Percentiles rank a stretch among this genome's conserved stretches.
Evolutionary conservation across 2,113 vertebrate species (phyloP).

Genomic region (Myiagra hebetior): DNA sequence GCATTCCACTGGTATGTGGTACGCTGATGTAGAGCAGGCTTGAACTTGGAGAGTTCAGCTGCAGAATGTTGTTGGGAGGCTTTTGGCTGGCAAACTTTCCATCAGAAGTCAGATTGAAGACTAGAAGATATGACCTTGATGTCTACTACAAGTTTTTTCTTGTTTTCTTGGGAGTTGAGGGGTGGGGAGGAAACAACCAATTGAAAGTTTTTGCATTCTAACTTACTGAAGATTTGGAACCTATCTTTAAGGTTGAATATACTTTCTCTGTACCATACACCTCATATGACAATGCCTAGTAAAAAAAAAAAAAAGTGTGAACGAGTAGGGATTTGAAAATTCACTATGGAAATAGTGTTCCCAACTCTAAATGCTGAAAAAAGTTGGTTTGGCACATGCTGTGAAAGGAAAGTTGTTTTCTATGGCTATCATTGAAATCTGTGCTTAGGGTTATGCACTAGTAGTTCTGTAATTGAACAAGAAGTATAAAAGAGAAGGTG

Average conservation of each 20-base stretch:
- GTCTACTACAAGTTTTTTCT: background rate
- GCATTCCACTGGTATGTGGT: background rate
- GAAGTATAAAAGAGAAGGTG: background rate
- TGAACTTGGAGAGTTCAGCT: conserved; percentile 12
- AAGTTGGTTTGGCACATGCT: background rate
- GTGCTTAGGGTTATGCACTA: background rate
- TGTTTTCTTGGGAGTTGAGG: background rate
- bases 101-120: background rate
- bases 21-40: background rate
- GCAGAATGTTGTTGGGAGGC: background rate
- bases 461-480: background rate
- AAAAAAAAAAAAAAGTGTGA: background rate
- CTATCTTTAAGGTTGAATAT: background rate
- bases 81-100: background rate
- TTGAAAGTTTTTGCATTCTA: background rate
- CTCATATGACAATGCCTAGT: background rate
- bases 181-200: background rate
- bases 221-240: background rate
- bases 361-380: background rate
- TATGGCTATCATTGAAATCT: background rate
- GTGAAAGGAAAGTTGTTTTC: background rate
- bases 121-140: background rate
- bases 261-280: background rate
- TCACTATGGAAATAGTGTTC: background rate
- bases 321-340: background rate